Base-by-base conservation (phyloP, 2,113 vertebrate genomes). In the Oreochromis niloticus region DNA sequence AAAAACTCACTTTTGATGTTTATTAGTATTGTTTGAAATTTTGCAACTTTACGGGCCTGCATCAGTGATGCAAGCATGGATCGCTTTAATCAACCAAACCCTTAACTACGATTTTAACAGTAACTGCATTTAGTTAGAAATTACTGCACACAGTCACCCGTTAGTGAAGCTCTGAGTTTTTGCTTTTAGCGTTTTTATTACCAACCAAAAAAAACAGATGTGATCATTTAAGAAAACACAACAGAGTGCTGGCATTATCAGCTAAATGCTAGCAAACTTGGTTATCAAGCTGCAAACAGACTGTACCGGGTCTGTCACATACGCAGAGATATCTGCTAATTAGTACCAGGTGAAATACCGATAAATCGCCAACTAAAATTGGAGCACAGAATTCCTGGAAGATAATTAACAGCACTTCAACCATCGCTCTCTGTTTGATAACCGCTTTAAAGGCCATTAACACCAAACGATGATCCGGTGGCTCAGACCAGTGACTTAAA, bases 131-230 rank as follows among this genome's bases (percentile, higher is more conserved):
- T 75, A 75, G 14, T 46, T 73, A 27, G 22, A 73, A 17, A 46
- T 10, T 6, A 17, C 39, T 73, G 13, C 68, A 10, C 3, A 1
- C 8, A 27, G 24, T 50, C 71, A 19, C 13, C 16, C 0, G 4
- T 19, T 75, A 19, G 14, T 12, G 43, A 19, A 32, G 13, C 1
- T 30, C 24, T 8, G 2, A 16, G 16, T 17, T 30, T 19, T 75
- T 30, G 16, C 16, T 30, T 27, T 46, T 17, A 27, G 41, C 22
- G 17, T 13, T 66, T 66, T 39, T 66, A 2, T 10, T 66, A 5
- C 17, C 61, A 66, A 39, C 2, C 32, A n/a, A 39, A 66, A 39
- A 7, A 61, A 61, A n/a, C 59, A 0, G 61, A 73, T 46, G 68
- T 46, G 39, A 46, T 16, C 22, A 73, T 73, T 73, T 27, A 24